Conservation (phyloP, 2,113 vertebrate species). For the Addax nasomaculatus region DNA sequence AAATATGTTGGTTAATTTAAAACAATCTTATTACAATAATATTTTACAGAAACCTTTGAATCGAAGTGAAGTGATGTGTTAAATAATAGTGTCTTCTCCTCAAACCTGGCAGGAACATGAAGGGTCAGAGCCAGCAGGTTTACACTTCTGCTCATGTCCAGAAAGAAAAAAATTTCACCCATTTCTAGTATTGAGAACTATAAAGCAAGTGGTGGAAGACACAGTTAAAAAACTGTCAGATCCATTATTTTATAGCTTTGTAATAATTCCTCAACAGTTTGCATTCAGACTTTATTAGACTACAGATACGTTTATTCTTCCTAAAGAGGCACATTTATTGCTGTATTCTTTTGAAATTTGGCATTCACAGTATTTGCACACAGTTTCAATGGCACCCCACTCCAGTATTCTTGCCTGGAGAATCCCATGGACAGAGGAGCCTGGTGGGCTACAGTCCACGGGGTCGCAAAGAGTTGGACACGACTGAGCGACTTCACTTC, state of each 20-base stretch:
- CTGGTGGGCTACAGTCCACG: too few relatives aligned
- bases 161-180: neutral
- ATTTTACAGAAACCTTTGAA: neutral
- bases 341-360: neutral
- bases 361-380: neutral
- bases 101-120: neutral
- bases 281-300: neutral
- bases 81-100: neutral
- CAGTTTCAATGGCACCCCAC: neutral
- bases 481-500: too few relatives aligned
- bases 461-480: too few relatives aligned
- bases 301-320: neutral
- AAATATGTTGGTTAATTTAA: neutral
- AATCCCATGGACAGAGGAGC: too few relatives aligned
- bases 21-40: neutral
- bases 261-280: conserved; percentile 23
- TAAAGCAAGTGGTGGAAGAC: neutral
- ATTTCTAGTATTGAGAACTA: neutral
- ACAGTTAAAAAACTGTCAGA: neutral
- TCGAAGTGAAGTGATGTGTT: neutral
- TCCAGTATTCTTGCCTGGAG: too few relatives aligned
- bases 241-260: neutral
- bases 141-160: neutral
- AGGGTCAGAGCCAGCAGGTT: neutral
- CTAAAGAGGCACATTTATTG: neutral